Evolutionary conservation across 2,113 vertebrate genomes (phyloP), one percentile per base, ranked within the genome.

Genomic region (Alaudala cheleensis): DNA sequence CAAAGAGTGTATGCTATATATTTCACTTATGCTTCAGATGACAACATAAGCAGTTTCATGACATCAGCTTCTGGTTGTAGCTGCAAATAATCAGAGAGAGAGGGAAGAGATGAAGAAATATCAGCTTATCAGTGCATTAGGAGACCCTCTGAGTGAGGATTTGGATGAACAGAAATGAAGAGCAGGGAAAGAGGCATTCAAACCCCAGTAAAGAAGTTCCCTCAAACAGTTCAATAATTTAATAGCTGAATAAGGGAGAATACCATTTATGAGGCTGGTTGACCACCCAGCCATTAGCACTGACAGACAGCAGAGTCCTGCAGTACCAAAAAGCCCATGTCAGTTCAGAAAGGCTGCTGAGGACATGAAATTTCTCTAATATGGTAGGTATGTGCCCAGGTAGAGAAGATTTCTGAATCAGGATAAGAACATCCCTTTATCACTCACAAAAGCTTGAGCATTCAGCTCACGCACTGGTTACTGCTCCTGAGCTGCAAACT

Each of bases 311-410:
- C 28, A 33, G 45, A 89, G 65, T 56, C 47, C 34, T 88, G 57
- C 28, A 69, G 53, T 79, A 81, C 50, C 29, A 86, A 80, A 94
- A 80, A 33, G 56, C 54, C 81, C 12, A 3, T 61, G 73, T 64
- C 62, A 92, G 40, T 72, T 34, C 28, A 18, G 58, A 42, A 95
- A 95, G n/a, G 71, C 49, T 92, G 61, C 88, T 54, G 34, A 93
- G 61, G 58, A 72, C 40, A 58, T 4, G 3, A 39, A 17, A 72
- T 73, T 72, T 72, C 39, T 70, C 10, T 37, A 64, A 53, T 47
- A 42, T 0, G 0, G 3, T n/a, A 37, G 45, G 33, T 88, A 62
- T 42, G 21, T 8, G 1, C 39, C 39, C 40, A 77, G 26, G 34
- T 73, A 31, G 29, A 70, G 53, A 58, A 79, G 31, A 33, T 72